Evolutionary conservation across 2,113 vertebrate species (phyloP).

Genomic region (Brachionichthys hirsutus): DNA sequence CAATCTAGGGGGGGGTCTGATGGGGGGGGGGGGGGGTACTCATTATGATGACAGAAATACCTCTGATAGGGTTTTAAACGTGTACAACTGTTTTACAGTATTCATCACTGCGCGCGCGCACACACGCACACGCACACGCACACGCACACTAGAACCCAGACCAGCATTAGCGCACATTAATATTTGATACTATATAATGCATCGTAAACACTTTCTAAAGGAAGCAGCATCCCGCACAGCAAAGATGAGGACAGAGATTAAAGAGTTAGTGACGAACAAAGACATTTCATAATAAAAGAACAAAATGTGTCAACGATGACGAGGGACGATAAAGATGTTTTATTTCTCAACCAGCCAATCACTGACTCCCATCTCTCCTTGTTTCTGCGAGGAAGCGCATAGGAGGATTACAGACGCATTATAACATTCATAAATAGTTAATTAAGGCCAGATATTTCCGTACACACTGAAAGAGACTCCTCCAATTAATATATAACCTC

Average conservation of each 20-base stretch:
- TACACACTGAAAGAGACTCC: not conserved
- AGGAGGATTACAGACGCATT: conserved; percentile 1
- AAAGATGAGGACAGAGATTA: not conserved
- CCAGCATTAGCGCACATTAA: conserved; percentile 28
- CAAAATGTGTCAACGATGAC: not conserved
- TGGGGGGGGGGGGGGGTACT: no score
- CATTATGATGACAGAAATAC: no score
- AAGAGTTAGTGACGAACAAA: not conserved
- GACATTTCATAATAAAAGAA: conserved; percentile 20
- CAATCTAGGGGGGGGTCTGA: no score
- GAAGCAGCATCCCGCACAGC: not conserved
- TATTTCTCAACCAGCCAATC: not conserved
- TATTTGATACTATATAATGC: conserved; percentile 36
- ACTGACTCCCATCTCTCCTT: not conserved
- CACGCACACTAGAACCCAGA: conserved; percentile 1
- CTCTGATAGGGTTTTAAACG: no score
- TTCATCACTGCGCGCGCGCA: not conserved
- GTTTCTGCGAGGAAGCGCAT: not conserved
- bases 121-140: conserved; percentile 4
- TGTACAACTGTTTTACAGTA: no score
- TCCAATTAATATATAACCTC: not conserved
- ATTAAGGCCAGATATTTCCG: conserved; percentile 19
- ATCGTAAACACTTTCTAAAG: conserved; percentile 16
- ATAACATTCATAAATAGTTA: conserved; percentile 20
- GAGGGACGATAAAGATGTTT: not conserved